phyloP scores from a whole-genome alignment of 2,888 invertebrate genomes.

The Lypha dubia region DNA sequence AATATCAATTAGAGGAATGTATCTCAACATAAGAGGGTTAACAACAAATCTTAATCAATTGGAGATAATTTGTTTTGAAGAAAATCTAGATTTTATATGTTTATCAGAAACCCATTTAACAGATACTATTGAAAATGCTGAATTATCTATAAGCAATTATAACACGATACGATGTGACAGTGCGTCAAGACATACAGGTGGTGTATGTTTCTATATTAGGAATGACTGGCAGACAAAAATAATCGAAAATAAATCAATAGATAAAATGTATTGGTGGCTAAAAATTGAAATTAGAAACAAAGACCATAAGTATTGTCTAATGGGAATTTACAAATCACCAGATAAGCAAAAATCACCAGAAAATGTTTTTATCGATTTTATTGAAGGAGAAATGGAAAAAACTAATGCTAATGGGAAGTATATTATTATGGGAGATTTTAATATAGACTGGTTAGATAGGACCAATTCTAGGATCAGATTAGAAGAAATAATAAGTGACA shows the following conservation, averaged over 20 bases:
- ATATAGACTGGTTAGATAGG: too few species aligned
- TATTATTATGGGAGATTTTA: too few species aligned
- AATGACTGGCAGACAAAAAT: background rate
- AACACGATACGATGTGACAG: background rate
- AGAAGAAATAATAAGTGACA: too few species aligned
- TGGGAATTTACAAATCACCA: constrained; percentile 12
- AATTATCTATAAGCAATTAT: background rate
- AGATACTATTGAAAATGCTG: too few species aligned
- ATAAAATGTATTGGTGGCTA: too few species aligned
- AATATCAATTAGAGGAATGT: constrained; percentile 8
- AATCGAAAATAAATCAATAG: background rate
- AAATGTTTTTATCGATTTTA: constrained; percentile 2
- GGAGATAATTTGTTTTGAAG: background rate
- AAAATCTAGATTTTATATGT: background rate
- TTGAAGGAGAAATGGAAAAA: background rate
- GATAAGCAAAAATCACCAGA: constrained; percentile 14
- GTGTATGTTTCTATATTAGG: constrained; percentile 1
- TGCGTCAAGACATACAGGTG: background rate
- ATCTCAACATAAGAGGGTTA: constrained; percentile 16
- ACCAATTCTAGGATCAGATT: too few species aligned
- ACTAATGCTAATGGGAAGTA: too few species aligned
- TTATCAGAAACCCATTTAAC: too few species aligned
- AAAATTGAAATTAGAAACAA: background rate
- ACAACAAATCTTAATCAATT: constrained; percentile 9
- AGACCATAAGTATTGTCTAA: background rate